A percentile compares a stretch with the other conserved stretches of the same genome.
phyloP scores from a whole-genome alignment of 2,888 invertebrate species.

The Thysanoteuthis rhombus region DNA sequence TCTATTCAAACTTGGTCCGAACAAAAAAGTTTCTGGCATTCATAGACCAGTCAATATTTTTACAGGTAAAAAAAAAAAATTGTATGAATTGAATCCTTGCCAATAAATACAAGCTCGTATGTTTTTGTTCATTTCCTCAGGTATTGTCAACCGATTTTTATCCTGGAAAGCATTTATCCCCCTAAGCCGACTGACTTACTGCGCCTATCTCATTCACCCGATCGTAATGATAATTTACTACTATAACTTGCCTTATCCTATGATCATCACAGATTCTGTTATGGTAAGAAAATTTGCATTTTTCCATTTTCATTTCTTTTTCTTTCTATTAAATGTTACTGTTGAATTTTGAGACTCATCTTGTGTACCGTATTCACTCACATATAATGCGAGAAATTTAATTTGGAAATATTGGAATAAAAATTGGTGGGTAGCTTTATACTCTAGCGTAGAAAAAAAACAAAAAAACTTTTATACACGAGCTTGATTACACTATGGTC shows the following conservation, averaged over 20 bases:
- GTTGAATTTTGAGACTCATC: conserved; percentile 14
- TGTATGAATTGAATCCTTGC: too few species aligned
- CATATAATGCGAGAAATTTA: background rate
- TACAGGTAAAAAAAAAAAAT: too few species aligned
- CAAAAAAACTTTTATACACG: too few species aligned
- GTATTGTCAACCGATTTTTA: background rate
- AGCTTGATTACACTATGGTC: too few species aligned
- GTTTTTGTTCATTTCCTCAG: background rate
- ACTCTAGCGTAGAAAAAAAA: too few species aligned
- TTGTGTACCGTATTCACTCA: too few species aligned
- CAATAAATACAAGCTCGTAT: too few species aligned
- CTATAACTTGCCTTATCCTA: background rate
- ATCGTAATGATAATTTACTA: background rate
- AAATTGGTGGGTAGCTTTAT: too few species aligned
- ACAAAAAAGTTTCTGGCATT: too few species aligned
- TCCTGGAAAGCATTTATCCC: background rate
- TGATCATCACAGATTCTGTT: background rate
- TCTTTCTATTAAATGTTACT: background rate
- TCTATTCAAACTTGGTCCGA: too few species aligned
- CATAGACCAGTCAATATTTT: too few species aligned
- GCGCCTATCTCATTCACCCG: background rate
- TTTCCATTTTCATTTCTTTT: background rate
- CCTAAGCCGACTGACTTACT: background rate
- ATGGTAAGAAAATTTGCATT: background rate
- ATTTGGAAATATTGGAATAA: background rate